Conservation (phyloP, 2,797 vertebrate species). For the Phyllotis vaccarum region DNA sequence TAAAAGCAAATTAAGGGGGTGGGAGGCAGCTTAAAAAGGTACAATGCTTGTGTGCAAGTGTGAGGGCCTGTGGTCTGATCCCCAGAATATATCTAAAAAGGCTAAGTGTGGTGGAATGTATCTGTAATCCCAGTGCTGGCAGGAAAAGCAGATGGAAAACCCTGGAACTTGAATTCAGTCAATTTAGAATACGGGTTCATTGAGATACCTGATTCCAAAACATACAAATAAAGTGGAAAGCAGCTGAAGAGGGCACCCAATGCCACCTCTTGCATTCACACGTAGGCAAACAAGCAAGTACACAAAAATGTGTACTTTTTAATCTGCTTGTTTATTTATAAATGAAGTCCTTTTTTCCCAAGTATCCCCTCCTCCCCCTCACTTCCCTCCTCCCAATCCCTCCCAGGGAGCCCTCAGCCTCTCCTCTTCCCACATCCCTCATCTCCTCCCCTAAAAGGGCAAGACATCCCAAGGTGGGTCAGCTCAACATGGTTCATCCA, state of each 20-base stretch:
- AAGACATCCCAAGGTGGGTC: too few species aligned
- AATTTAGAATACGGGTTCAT: neutral
- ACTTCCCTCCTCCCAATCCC: too few species aligned
- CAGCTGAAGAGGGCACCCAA: neutral
- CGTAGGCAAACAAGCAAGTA: neutral
- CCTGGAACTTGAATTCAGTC: neutral
- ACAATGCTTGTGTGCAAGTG: neutral
- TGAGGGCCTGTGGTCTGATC: neutral
- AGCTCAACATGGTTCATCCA: too few species aligned
- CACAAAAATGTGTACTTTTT: neutral
- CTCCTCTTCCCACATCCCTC: too few species aligned
- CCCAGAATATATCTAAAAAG: neutral
- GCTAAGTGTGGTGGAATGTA: neutral
- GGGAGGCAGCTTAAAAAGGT: neutral
- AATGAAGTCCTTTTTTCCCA: too few species aligned
- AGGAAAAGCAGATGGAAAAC: neutral
- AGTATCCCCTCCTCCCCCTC: too few species aligned
- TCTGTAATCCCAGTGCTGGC: neutral
- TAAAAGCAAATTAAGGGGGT: neutral
- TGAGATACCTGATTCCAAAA: neutral
- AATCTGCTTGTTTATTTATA: too few species aligned
- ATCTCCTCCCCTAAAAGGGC: too few species aligned
- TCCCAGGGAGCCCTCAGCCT: too few species aligned
- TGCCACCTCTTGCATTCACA: neutral
- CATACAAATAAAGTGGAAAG: neutral